Conservation (phyloP, 2,113 vertebrate genomes). For the Apteryx owenii region DNA sequence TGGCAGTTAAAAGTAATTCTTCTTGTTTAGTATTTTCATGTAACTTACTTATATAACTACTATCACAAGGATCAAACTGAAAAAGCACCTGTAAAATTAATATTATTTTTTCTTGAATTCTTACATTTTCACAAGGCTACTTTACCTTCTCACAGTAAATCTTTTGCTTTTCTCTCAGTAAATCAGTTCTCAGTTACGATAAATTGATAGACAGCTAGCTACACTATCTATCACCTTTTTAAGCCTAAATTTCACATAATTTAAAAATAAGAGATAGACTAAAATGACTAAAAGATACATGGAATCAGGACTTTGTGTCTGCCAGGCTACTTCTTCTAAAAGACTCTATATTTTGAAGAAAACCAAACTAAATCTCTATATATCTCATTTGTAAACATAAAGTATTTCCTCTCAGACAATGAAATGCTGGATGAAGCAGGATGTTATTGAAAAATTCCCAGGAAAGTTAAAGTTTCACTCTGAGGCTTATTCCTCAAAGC, state of each 20-base stretch:
- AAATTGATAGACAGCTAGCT: background rate
- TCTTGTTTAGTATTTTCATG: background rate
- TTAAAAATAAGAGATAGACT: background rate
- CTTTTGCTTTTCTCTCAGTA: background rate
- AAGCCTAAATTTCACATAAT: background rate
- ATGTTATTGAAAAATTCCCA: slow-evolving; percentile 55
- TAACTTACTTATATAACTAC: background rate
- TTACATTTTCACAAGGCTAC: background rate
- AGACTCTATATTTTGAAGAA: background rate
- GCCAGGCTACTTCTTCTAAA: background rate
- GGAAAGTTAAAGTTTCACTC: slow-evolving; percentile 14
- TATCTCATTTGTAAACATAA: slow-evolving; percentile 57
- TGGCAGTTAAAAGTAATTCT: background rate
- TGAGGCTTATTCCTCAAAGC: slow-evolving; percentile 4
- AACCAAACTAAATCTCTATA: slow-evolving; percentile 14
- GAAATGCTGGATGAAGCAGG: slow-evolving; percentile 42
- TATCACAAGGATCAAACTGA: background rate
- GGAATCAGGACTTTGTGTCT: background rate
- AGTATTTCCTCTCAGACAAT: slow-evolving; percentile 53
- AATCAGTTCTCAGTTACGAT: background rate
- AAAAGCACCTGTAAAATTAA: background rate
- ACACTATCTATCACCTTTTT: background rate
- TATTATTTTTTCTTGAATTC: background rate
- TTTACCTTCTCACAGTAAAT: background rate
- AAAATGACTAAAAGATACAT: background rate